Base-by-base conservation (phyloP, 2,113 vertebrate genomes). In the Phyllostomus hastatus region DNA sequence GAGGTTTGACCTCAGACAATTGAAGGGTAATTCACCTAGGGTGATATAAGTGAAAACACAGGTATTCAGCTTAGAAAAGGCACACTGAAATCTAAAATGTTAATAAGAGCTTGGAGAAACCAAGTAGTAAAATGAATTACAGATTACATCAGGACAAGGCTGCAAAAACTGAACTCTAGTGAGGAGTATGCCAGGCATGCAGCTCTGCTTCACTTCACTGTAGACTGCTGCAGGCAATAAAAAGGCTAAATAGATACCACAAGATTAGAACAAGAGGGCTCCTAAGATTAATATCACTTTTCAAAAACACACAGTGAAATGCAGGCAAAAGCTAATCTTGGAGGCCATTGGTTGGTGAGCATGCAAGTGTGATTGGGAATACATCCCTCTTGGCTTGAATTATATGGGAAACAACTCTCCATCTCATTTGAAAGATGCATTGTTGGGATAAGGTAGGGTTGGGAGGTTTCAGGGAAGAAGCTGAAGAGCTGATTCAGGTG, bases 41-140 rank as follows among this genome's bases (percentile, higher is more conserved):
- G 54, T 86, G 87, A 91, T 64, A 86, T 97, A 97, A 98, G 97
- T 96, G 91, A 95, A 97, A 97, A 96, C 93, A 97, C 96, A 97
- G 94, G 92, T 82, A 83, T 64, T 91, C 82, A 78, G 78, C 88
- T 28, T 33, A 91, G 95, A 79, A 86, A 97, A 94, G 46, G 46
- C 91, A 72, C 43, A 73, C 15, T 91, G 82, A 96, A 96, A 94
- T 96, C 35, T 89, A 90, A 95, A 94, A 95, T 0, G 12, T 75
- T 91, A 94, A 96, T 96, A 97, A 98, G 88, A 41, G 78, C 16
- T 87, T 43, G 10, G 46, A n/a, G 90, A 91, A 79, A 66, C 86
- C 35, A 76, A 90, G 78, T 78, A 93, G 82, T 26, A 41, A 46
- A 64, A 46, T 76, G 52, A 17, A 52, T 78, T 88, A 75, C 24